Conservation (phyloP, 2,797 vertebrate genomes). For the Centroberyx gerrardi region DNA sequence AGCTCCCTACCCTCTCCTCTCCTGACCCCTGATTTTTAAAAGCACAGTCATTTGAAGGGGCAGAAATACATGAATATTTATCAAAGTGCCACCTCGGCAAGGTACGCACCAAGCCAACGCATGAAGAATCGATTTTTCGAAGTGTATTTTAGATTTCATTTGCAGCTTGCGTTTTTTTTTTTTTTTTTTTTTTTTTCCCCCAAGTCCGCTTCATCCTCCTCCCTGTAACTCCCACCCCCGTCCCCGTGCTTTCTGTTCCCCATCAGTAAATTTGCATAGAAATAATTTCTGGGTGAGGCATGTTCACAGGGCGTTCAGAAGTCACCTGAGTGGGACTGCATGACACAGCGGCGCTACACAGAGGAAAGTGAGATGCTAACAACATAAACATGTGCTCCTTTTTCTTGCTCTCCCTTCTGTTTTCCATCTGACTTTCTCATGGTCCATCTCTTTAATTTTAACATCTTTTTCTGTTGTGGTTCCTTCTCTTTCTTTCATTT, state of each 20-base stretch:
- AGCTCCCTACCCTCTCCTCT: constrained; percentile 26
- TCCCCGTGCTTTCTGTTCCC: constrained; percentile 47
- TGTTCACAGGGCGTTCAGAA: constrained; percentile 47
- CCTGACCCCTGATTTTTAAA: constrained; percentile 55
- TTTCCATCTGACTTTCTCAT: constrained; percentile 3
- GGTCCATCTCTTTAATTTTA: neutral
- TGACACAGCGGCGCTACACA: constrained; percentile 24
- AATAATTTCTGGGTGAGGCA: constrained; percentile 50
- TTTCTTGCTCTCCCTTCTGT: neutral
- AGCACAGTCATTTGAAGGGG: constrained; percentile 42
- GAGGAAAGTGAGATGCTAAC: neutral
- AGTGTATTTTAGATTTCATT: constrained; percentile 69
- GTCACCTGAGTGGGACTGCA: constrained; percentile 28
- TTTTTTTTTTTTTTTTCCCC: neutral
- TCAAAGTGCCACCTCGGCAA: constrained; percentile 56
- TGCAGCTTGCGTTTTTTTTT: constrained; percentile 43
- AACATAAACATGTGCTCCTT: constrained; percentile 10
- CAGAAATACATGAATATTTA: constrained; percentile 70
- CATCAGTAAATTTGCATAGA: constrained; percentile 61
- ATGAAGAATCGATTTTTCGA: constrained; percentile 64
- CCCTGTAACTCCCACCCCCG: constrained; percentile 19
- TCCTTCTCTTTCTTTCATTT: neutral
- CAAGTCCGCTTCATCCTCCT: constrained; percentile 43
- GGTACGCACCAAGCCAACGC: constrained; percentile 28
- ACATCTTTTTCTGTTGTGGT: neutral